Evolutionary conservation across 1,140 invertebrate species (phyloP), one percentile per base, ranked within the genome.

Genomic region (Lerema accius): DNA sequence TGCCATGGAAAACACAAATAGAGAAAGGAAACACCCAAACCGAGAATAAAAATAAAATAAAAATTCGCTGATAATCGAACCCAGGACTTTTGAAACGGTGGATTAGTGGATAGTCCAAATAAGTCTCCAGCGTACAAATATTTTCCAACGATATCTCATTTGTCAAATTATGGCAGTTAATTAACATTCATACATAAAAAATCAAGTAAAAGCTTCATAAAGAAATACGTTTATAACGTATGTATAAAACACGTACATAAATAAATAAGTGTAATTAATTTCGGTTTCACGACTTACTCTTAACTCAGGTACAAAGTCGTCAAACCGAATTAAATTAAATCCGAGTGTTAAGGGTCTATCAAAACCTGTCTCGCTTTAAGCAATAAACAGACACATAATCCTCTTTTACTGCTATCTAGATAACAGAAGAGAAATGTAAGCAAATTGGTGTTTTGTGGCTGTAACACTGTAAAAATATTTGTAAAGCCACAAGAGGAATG

Each of bases 361-460:
- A 73, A 73, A 65, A 58, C 48, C 35, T 63, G 66, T 67, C 60
- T 55, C 63, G 61, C 66, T 51, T 65, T 16, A 23, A 67, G 70
- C 32, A 53, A 67, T 73, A 73, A 73, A 73, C 67, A 70, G 59
- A 26, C 42, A 46, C 53, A 53, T 67, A 70, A 73, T 55, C 37
- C 58, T 46, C 16, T 60, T 73, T 73, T 73, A 73, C 59, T 50
- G 53, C 28, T 15, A 26, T 49, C n/a, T 23, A 14, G 46, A 49
- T 49, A 49, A 32, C 17, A 23, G 43, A 26, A 26, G 43, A 13
- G n/a, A 2, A 49, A 1, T 46, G 43, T 46, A 23, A 32, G 28
- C 4, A 23, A 3, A 43, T 14, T 7, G 15, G 11, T 14, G 11
- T 9, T 46, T 23, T 46, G 11, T 46, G 16, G n/a, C n/a, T n/a